Percentiles rank a stretch among this genome's conserved stretches.
phyloP scores from a whole-genome alignment of 2,113 vertebrate genomes.

The Eulemur rufifrons region DNA sequence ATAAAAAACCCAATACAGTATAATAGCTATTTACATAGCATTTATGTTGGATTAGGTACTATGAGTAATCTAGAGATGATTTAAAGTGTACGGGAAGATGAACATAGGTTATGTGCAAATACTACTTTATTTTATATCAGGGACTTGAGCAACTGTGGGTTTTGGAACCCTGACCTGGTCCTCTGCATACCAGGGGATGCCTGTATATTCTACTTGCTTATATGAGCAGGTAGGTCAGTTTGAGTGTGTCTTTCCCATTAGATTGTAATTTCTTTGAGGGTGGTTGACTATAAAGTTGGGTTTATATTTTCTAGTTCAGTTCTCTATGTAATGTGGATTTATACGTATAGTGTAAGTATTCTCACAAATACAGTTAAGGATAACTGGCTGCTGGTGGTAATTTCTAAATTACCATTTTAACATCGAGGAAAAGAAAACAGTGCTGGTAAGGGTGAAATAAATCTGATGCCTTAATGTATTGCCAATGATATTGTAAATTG shows the following conservation, averaged over 20 bases:
- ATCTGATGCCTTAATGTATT: neutral
- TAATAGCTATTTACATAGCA: neutral
- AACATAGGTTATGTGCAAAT: neutral
- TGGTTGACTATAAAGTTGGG: neutral
- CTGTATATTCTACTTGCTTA: neutral
- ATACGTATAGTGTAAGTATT: neutral
- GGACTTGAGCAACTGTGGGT: neutral
- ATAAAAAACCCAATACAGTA: neutral
- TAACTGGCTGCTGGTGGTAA: neutral
- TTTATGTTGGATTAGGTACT: neutral
- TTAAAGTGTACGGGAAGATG: neutral
- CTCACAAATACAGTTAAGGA: neutral
- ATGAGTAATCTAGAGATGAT: neutral
- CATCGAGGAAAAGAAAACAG: neutral
- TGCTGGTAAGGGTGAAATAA: neutral
- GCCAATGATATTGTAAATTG: neutral
- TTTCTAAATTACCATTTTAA: neutral
- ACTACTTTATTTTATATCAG: neutral
- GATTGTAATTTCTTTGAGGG: neutral
- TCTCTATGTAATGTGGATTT: neutral
- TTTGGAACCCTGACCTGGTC: neutral
- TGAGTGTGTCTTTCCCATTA: neutral
- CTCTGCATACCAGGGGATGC: neutral
- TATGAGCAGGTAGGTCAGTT: neutral
- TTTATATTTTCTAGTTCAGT: neutral